phyloP scores from a whole-genome alignment of 2,797 vertebrate species.

The Synaphobranchus kaupii region DNA sequence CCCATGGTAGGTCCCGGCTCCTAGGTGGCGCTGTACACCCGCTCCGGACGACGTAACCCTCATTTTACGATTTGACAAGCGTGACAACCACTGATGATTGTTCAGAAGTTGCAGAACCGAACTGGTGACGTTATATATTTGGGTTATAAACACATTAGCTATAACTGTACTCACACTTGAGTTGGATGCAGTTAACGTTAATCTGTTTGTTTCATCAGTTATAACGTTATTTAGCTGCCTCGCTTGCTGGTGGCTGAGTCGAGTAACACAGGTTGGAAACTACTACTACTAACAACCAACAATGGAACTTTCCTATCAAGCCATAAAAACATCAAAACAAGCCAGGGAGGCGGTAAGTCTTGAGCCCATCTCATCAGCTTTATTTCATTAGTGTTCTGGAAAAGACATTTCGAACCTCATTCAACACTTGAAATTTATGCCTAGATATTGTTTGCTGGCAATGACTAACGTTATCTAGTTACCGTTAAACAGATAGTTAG shows the following conservation, averaged over 20 bases:
- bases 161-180: background rate
- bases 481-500: background rate
- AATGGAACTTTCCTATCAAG: conserved; percentile 85
- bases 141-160: background rate
- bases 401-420: background rate
- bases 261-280: background rate
- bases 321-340: conserved; percentile 76
- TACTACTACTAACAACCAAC: background rate
- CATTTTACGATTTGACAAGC: background rate
- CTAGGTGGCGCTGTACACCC: background rate
- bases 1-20: no score
- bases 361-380: background rate
- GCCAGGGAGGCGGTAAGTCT: conserved; percentile 85
- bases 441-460: background rate
- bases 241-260: background rate
- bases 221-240: background rate
- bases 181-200: background rate
- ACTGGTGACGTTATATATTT: background rate
- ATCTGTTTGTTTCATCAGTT: background rate
- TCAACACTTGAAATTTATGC: background rate
- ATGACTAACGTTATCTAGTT: background rate
- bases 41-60: background rate
- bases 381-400: background rate
- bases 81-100: background rate
- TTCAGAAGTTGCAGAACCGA: background rate